Base-by-base conservation (phyloP, 2,888 invertebrate species). In the Eulithis prunata region DNA sequence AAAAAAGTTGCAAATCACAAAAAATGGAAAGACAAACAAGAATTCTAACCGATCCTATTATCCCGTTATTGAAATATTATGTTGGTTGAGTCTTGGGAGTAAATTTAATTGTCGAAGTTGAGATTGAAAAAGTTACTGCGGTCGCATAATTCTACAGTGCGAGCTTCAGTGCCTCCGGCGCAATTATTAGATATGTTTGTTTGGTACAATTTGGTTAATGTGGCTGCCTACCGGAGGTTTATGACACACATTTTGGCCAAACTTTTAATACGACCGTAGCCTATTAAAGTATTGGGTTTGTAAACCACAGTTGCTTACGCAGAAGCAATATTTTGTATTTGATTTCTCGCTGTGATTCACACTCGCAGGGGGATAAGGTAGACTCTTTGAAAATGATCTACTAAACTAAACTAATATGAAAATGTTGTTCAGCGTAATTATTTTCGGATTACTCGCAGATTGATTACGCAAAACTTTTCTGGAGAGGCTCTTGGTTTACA, bases 61-160 rank as follows among this genome's bases (percentile, higher is more conserved):
- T 72, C 70, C 79, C 83, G 80, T 87, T 87, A 89, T 89, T 89
- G 88, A 90, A 91, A 89, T 87, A 84, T 87, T 87, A 86, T 85
- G 83, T 88, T 84, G 81, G 83, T 88, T 84, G 81, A 82, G 83
- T 85, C 87, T 85, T 84, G 78, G 76, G 81, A 86, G 85, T 87
- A 88, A 89, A 91, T 90, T 90, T 90, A 91, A 91, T 91, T 91
- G 90, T 88, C 83, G 83, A 91, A 91, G 91, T 91, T 91, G 82
- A 84, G 88, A 91, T 91, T 91, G 90, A 91, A 91, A 91, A 91
- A 91, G 91, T 91, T 91, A 86, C 76, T 80, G 82, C 82, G 87
- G 88, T 85, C 86, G 85, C 86, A 86, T 90, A 89, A 88, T 89
- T 89, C 81, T 78, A 81, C 84, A 81, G 80, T 88, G 84, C 85